Conservation (phyloP, 2,797 vertebrate species). For the Holocentrus rufus region DNA sequence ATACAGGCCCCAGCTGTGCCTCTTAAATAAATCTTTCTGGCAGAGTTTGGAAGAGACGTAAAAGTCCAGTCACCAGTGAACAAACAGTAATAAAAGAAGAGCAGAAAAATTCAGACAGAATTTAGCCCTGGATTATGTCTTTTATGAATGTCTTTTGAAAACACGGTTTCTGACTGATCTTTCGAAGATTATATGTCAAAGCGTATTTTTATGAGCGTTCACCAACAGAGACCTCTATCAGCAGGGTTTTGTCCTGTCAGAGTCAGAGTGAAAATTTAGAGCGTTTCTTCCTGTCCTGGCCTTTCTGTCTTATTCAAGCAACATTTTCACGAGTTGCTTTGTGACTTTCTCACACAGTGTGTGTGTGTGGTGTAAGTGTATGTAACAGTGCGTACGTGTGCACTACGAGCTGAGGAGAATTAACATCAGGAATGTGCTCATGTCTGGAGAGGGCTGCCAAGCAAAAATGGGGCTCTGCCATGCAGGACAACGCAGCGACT, state of each 20-base stretch:
- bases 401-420: constrained; percentile 45
- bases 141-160: no score
- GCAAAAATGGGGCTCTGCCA: constrained; percentile 43
- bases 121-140: background rate
- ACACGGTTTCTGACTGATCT: no score
- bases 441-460: constrained; percentile 58
- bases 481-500: constrained; percentile 29
- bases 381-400: constrained; percentile 18
- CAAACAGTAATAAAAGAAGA: constrained; percentile 24
- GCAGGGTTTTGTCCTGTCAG: no score
- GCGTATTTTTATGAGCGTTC: constrained; percentile 13
- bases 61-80: constrained; percentile 16
- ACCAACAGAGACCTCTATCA: background rate
- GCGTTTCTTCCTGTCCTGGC: background rate
- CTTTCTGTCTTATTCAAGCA: background rate
- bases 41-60: constrained; percentile 30
- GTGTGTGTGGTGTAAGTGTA: constrained; percentile 4
- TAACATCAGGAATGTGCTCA: constrained; percentile 59
- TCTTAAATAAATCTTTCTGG: constrained; percentile 59
- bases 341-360: background rate
- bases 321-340: no score
- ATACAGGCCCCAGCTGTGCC: constrained; percentile 54
- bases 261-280: no score
- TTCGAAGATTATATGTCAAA: background rate
- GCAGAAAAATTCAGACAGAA: constrained; percentile 24